Conservation (phyloP, 2,113 vertebrate genomes). For the Genyomyrus donnyi region DNA sequence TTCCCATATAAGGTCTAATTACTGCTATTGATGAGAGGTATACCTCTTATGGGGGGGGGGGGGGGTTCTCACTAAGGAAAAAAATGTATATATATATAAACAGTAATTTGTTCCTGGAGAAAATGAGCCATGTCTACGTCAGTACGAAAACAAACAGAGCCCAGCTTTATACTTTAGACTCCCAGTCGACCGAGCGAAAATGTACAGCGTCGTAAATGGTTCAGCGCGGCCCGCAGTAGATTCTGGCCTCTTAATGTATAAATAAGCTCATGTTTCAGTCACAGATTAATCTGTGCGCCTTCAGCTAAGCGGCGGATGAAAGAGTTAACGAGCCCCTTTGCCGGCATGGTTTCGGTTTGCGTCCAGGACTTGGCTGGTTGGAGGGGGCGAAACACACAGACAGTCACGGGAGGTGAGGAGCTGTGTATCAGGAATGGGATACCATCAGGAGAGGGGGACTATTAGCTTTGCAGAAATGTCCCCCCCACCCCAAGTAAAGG, state of each 20-base stretch:
- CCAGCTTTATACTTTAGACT: not conserved
- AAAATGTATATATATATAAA: not conserved
- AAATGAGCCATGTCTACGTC: not conserved
- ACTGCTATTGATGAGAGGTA: not conserved
- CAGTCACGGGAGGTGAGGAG: not conserved
- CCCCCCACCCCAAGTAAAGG: not conserved
- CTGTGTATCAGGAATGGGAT: not conserved
- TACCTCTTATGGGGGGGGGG: not conserved
- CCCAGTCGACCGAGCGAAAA: not conserved
- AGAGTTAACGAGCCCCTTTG: not conserved
- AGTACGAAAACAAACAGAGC: not conserved
- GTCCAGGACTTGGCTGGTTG: not conserved
- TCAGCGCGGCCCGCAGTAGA: not conserved
- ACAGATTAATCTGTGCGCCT: not conserved
- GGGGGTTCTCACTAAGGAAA: not conserved
- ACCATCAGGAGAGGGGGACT: not conserved
- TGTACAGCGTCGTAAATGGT: not conserved
- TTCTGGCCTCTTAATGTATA: not conserved
- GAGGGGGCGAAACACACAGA: not conserved
- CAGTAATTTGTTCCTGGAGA: not conserved
- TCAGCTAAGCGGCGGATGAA: not conserved
- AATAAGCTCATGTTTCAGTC: not conserved
- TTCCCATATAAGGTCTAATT: slow-evolving; percentile 1
- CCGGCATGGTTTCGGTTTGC: not conserved
- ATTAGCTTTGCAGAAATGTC: not conserved